Evolutionary conservation across 35 echinoderm and acorn worm genomes (phyloP).

Genomic region (Ophiothrix spiculata): DNA sequence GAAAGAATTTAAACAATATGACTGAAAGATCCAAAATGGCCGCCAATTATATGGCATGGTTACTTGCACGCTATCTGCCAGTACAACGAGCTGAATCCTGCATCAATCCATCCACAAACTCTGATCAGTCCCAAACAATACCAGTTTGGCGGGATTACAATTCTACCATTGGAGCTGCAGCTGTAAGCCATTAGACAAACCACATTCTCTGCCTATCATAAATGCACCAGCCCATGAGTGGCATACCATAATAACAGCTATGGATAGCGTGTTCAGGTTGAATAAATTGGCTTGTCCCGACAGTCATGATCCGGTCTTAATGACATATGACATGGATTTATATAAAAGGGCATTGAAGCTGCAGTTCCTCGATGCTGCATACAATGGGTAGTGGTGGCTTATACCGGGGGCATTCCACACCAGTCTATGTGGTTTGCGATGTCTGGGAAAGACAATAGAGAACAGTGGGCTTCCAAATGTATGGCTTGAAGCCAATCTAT

Average conservation of each 20-base stretch:
- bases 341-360: slow-evolving; percentile 28
- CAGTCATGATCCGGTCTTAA: background rate
- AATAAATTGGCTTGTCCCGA: background rate
- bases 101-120: background rate
- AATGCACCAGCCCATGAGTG: background rate
- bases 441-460: slow-evolving; percentile 31
- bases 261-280: slow-evolving; percentile 1
- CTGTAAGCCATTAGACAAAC: background rate
- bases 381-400: slow-evolving; percentile 22
- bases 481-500: slow-evolving; percentile 29
- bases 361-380: slow-evolving; percentile 4
- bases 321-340: slow-evolving; percentile 30
- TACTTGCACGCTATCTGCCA: slow-evolving; percentile 24
- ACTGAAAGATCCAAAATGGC: too few relatives aligned
- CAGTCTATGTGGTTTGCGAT: slow-evolving; percentile 6
- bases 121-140: slow-evolving; percentile 20
- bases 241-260: slow-evolving; percentile 10
- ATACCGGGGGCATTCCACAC: slow-evolving; percentile 28
- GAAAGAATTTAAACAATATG: too few relatives aligned
- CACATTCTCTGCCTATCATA: background rate
- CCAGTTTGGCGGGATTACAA: too few relatives aligned
- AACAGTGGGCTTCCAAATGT: slow-evolving; percentile 19
- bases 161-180: too few relatives aligned
- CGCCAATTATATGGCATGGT: too few relatives aligned
- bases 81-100: background rate